A percentile compares a stretch with the other conserved stretches of the same genome.
Evolutionary conservation across 2,888 invertebrate genomes (phyloP).

Genomic region (Calliopum simillimum): DNA sequence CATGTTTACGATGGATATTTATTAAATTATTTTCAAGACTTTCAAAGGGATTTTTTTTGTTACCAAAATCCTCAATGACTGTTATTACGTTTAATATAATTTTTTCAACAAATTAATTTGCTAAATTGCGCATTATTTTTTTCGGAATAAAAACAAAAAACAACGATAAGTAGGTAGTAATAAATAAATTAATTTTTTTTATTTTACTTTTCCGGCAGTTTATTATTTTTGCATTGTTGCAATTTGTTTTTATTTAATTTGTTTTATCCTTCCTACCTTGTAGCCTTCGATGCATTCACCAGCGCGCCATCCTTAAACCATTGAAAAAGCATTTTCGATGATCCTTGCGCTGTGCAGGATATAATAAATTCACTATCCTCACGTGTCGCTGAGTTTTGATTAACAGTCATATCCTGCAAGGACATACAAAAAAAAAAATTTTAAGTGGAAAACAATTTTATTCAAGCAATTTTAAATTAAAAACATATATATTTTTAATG

Average conservation of each 20-base stretch:
- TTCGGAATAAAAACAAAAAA: too few species aligned
- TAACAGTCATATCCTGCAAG: slow-evolving; percentile 69
- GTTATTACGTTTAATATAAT: too few species aligned
- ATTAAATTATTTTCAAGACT: too few species aligned
- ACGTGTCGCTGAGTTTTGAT: slow-evolving; percentile 70
- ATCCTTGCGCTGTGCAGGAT: slow-evolving; percentile 82
- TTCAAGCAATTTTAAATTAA: not conserved
- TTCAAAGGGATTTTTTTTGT: too few species aligned
- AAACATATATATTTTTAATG: not conserved
- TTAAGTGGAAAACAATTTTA: not conserved
- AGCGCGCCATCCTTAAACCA: slow-evolving; percentile 86
- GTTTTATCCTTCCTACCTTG: slow-evolving; percentile 70
- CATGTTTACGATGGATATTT: too few species aligned
- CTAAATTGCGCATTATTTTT: too few species aligned
- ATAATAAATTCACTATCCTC: slow-evolving; percentile 82
- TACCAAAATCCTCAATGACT: too few species aligned
- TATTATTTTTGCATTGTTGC: not conserved
- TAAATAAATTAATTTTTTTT: too few species aligned
- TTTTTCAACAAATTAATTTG: too few species aligned
- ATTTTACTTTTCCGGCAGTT: not conserved
- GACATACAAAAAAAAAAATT: not conserved
- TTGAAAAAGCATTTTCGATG: slow-evolving; percentile 78
- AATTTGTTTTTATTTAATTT: slow-evolving; percentile 2
- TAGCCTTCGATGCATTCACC: slow-evolving; percentile 80
- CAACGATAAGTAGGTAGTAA: too few species aligned